These are phyloP conservation scores for Aurelia aurita complex sp. Pacific DNA, from an alignment of 30 jellyfish, hydroid and myxozoan genomes.

Conservation along the genomic window DNA sequence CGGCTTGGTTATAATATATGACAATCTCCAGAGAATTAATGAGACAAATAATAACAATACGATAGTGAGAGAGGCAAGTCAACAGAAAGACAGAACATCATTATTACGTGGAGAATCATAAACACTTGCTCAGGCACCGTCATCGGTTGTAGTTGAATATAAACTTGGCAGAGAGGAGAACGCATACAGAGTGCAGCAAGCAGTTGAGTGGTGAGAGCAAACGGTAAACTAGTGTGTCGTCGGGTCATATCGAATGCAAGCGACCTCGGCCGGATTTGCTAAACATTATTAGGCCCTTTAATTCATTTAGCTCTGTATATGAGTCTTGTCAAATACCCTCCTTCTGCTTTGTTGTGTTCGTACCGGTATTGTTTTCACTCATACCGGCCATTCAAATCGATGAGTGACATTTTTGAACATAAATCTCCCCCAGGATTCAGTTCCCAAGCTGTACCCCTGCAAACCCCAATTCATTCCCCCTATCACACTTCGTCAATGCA, in stretches of 20 bases:
- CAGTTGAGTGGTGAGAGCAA: not conserved
- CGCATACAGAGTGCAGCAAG: not conserved
- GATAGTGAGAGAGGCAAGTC: no score
- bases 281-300: conserved; percentile 18
- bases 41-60: no score
- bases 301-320: conserved; percentile 32
- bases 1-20: not conserved
- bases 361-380: conserved; percentile 52
- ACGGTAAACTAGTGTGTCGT: not conserved
- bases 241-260: not conserved
- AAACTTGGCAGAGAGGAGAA: conserved; percentile 6
- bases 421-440: conserved; percentile 55
- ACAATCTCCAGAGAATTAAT: not conserved
- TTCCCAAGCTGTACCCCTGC: conserved; percentile 32
- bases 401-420: conserved; percentile 78
- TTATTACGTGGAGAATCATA: no score
- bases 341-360: conserved; percentile 29
- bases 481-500: conserved; percentile 85
- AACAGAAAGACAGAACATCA: no score
- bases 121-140: no score
- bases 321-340: conserved; percentile 52
- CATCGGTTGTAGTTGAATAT: not conserved
- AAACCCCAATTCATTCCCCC: conserved; percentile 61
- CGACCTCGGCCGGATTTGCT: not conserved
- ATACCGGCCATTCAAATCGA: conserved; percentile 42